A percentile compares a stretch with the other conserved stretches of the same genome.
phyloP scores from a whole-genome alignment of 2,888 invertebrate genomes.

The Nemoura dubitans region DNA sequence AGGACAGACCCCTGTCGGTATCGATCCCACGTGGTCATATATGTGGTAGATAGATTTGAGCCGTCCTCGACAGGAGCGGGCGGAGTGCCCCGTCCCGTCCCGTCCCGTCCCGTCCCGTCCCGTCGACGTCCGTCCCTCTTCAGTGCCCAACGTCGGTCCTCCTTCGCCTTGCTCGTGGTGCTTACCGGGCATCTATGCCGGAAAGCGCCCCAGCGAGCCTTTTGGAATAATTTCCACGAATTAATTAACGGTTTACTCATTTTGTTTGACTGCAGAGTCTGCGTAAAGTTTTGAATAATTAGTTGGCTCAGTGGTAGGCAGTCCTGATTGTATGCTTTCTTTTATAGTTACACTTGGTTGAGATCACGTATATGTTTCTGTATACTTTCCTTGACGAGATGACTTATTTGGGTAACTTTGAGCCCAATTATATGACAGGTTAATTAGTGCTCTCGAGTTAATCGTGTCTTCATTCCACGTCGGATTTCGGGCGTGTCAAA shows the following conservation, averaged over 20 bases:
- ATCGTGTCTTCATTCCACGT: not conserved
- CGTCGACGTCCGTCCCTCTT: not conserved
- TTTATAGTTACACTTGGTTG: not conserved
- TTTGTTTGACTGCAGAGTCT: not conserved
- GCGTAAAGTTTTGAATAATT: not conserved
- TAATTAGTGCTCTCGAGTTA: not conserved
- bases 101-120: not conserved
- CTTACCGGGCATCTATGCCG: not conserved
- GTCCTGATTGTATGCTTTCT: not conserved
- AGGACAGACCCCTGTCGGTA: slow-evolving; percentile 26
- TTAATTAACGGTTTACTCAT: slow-evolving; percentile 4
- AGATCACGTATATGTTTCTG: no score
- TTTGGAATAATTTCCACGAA: not conserved
- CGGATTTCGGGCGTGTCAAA: not conserved
- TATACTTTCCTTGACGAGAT: not conserved
- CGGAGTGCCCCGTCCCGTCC: not conserved
- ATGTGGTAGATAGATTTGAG: not conserved
- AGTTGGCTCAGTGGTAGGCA: not conserved
- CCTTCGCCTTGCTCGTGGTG: not conserved
- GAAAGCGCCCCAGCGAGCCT: not conserved
- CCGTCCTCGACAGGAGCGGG: not conserved
- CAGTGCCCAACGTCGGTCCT: not conserved
- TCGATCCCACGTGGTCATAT: slow-evolving; percentile 43
- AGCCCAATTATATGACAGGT: not conserved
- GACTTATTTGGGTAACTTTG: not conserved